A percentile compares a stretch with the other conserved stretches of the same genome.
phyloP scores from a whole-genome alignment of 2,113 vertebrate species.

The Nymphicus hollandicus region DNA sequence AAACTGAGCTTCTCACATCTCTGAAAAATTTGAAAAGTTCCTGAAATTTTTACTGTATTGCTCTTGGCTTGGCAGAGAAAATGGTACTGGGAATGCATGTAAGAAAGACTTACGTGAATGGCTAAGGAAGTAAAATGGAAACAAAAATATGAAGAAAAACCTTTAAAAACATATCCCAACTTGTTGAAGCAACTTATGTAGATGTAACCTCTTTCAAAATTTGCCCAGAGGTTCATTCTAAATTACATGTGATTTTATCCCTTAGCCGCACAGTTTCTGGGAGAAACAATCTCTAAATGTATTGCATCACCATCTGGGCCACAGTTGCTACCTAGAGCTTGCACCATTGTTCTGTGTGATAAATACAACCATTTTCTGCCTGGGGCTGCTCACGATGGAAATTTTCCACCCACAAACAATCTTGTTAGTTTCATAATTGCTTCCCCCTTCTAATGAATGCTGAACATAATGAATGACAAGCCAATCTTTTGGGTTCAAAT shows the following conservation, averaged over 20 bases:
- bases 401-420: conserved; percentile 23
- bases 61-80: neutral
- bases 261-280: neutral
- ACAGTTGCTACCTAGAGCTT: neutral
- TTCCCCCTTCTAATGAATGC: conserved; percentile 16
- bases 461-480: neutral
- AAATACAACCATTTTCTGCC: conserved; percentile 17
- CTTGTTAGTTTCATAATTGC: conserved; percentile 39
- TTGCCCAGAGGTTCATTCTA: fast-evolving
- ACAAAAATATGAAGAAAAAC: neutral
- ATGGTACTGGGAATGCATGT: neutral
- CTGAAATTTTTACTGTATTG: neutral
- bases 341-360: neutral
- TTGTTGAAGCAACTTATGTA: neutral
- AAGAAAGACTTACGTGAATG: neutral
- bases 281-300: neutral
- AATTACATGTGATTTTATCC: neutral
- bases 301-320: neutral
- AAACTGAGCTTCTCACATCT: neutral
- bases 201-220: neutral
- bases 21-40: neutral
- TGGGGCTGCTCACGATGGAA: neutral
- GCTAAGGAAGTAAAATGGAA: neutral
- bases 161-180: neutral
- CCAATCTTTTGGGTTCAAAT: conserved; percentile 38